Conservation (phyloP, 2,797 vertebrate species). For the Oryzias dopingdopingensis region DNA sequence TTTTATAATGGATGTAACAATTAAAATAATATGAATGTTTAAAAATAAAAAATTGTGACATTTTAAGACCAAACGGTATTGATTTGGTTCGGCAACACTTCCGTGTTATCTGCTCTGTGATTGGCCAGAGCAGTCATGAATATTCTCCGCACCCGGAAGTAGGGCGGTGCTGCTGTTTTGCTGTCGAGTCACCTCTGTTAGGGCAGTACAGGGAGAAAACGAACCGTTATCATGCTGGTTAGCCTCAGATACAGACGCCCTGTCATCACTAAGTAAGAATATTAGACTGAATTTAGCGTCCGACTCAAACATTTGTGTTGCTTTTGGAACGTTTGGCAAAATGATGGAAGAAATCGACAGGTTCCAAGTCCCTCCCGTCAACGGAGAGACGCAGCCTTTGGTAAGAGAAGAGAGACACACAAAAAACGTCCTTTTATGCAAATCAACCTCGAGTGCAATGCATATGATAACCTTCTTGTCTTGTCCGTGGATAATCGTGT, state of each 20-base stretch:
- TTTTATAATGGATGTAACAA: no score
- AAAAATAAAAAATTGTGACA: no score
- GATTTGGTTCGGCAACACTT: constrained; percentile 5
- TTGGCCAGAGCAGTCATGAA: constrained; percentile 50
- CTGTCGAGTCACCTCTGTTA: constrained; percentile 89
- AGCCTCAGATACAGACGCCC: constrained; percentile 32
- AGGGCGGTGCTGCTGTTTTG: constrained; percentile 71
- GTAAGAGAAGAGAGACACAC: constrained; percentile 73
- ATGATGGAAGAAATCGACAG: constrained; percentile 98
- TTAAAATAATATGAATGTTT: no score
- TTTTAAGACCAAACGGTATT: no score
- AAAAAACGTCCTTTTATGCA: constrained; percentile 20
- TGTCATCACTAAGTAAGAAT: constrained; percentile 29
- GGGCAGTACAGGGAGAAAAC: constrained; percentile 67
- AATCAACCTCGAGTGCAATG: constrained; percentile 6
- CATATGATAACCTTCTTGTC: constrained; percentile 1
- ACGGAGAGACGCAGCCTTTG: constrained; percentile 93
- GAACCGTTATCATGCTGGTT: constrained; percentile 74
- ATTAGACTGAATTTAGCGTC: constrained; percentile 21
- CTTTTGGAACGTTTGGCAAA: constrained; percentile 53
- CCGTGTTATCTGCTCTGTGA: constrained; percentile 33
- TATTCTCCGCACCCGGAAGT: constrained; percentile 81
- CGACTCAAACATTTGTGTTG: constrained; percentile 20
- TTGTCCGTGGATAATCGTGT: constrained; percentile 19
- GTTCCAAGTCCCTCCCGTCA: constrained; percentile 93